phyloP scores from a whole-genome alignment of 2,113 vertebrate species.

The Crotalus helleri region DNA sequence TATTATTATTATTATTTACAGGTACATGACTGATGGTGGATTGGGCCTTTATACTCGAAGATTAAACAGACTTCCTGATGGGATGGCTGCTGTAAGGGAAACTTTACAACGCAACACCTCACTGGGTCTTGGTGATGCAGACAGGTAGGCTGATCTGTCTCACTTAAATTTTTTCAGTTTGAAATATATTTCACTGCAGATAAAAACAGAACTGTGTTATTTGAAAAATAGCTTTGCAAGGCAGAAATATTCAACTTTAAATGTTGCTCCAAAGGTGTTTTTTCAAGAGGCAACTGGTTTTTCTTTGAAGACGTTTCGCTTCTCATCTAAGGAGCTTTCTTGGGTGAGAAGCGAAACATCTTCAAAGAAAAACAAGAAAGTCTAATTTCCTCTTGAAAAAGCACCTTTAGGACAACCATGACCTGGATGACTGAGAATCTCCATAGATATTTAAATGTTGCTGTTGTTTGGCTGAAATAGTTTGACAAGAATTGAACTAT shows the following conservation, averaged over 20 bases:
- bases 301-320: no score
- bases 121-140: slow-evolving; percentile 88
- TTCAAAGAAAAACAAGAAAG: no score
- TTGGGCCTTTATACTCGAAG: slow-evolving; percentile 90
- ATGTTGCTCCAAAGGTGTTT: background rate
- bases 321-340: no score
- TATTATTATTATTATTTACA: slow-evolving; percentile 49
- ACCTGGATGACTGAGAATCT: no score
- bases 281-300: no score
- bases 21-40: slow-evolving; percentile 95
- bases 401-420: no score
- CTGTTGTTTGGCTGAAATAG: background rate
- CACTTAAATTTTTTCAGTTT: accelerated
- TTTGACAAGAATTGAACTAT: background rate
- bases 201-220: background rate
- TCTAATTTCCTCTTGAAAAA: no score
- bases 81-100: slow-evolving; percentile 91
- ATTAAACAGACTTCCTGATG: slow-evolving; percentile 89
- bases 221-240: background rate
- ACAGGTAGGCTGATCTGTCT: slow-evolving; percentile 76
- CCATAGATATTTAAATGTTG: background rate
- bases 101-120: slow-evolving; percentile 83
- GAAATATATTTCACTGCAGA: background rate
- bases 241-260: background rate
- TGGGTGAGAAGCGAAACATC: no score